phyloP scores from a whole-genome alignment of 2,888 invertebrate genomes.

The Cryptocephalus moraei region DNA sequence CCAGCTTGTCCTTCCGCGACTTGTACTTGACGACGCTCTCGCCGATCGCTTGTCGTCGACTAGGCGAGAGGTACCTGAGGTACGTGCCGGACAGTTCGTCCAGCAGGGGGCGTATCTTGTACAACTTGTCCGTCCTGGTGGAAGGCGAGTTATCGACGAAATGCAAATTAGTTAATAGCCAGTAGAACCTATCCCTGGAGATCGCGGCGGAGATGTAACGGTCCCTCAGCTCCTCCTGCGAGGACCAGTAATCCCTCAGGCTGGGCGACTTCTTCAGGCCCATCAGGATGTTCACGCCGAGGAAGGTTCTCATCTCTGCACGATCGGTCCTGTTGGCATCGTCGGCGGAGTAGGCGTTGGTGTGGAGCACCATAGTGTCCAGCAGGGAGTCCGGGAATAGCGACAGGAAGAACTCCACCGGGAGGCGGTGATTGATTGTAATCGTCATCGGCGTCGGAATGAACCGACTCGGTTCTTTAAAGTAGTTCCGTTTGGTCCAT shows the following conservation, averaged over 20 bases:
- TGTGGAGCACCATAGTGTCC: constrained; percentile 1
- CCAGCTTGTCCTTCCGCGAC: constrained; percentile 7
- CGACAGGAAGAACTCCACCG: neutral
- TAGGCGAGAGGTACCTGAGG: constrained; percentile 2
- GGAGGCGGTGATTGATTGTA: neutral
- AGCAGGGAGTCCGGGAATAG: neutral
- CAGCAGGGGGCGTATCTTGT: constrained; percentile 17
- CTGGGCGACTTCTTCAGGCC: constrained; percentile 4
- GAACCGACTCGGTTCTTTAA: too few relatives aligned
- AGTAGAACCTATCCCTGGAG: constrained; percentile 3
- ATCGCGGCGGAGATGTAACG: constrained; percentile 1
- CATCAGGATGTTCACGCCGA: constrained; percentile 3
- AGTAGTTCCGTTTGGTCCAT: too few relatives aligned
- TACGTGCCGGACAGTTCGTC: constrained; percentile 4
- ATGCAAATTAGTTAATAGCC: constrained; percentile 11
- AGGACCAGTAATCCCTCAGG: constrained; percentile 7
- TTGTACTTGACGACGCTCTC: constrained; percentile 18
- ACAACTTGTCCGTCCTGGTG: constrained; percentile 17
- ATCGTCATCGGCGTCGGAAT: too few relatives aligned
- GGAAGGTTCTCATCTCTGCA: neutral
- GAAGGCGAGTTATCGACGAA: constrained; percentile 18
- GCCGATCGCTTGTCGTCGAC: constrained; percentile 11
- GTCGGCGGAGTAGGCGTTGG: neutral
- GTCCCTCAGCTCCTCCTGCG: constrained; percentile 5
- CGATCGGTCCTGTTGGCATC: neutral